Evolutionary conservation across 2,888 invertebrate genomes (phyloP).

Genomic region (Teleogryllus oceanicus): DNA sequence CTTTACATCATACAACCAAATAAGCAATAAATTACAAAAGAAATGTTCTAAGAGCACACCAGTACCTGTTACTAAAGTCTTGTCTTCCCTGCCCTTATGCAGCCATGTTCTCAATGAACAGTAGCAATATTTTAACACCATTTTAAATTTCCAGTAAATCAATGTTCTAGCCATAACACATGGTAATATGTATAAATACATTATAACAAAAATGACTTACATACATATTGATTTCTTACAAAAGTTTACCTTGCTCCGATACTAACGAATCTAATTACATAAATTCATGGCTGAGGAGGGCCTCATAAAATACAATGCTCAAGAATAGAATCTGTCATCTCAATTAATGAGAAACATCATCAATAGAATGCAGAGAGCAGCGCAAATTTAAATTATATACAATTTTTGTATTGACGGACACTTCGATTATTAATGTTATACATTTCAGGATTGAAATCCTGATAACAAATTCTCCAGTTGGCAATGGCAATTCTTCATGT

Average conservation of each 20-base stretch:
- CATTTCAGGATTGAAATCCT: conserved; percentile 6
- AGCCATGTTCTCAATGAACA: neutral
- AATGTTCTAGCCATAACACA: neutral
- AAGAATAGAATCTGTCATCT: neutral
- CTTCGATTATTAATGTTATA: neutral
- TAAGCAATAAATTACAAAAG: conserved; percentile 4
- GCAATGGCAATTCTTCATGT: neutral
- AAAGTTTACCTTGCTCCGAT: conserved; percentile 3
- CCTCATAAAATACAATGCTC: conserved; percentile 10
- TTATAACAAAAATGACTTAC: neutral
- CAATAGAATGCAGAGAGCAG: neutral
- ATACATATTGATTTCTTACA: neutral
- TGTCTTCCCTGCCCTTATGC: neutral
- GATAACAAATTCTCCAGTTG: neutral
- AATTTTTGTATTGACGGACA: conserved; percentile 1
- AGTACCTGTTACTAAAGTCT: neutral
- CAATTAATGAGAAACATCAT: conserved; percentile 2
- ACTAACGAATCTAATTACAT: conserved; percentile 2
- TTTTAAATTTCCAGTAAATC: neutral
- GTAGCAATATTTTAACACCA: neutral
- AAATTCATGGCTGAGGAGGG: neutral
- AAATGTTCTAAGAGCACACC: neutral
- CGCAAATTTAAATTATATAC: neutral
- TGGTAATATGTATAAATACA: conserved; percentile 7
- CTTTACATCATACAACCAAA: neutral